Evolutionary conservation across 1,140 invertebrate species (phyloP), one percentile per base, ranked within the genome.

Genomic region (Trachymyrmex septentrionalis): DNA sequence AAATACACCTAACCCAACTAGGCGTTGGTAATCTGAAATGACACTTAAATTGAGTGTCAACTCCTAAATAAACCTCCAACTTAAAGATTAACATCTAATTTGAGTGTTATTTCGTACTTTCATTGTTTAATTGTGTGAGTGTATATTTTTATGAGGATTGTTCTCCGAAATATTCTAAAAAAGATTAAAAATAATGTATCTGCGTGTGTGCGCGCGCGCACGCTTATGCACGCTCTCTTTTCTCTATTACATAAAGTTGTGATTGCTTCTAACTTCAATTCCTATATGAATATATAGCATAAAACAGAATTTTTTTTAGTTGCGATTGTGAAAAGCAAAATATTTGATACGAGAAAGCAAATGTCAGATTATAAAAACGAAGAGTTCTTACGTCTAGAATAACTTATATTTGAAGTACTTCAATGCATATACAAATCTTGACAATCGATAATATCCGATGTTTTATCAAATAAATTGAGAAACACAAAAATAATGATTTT

Each of bases 291-390:
- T 19, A 59, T 53, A 48, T 24, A 48, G 19, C 12, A 48, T 61
- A 30, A 57, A 16, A n/a, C 27, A 71, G n/a, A 82, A 73, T 48
- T 19, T 21, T 72, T 82, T 73, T 82, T 30, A 10, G 38, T 82
- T 38, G 16, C 38, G n/a, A n/a, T 73, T 73, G 19, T 16, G 38
- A 53, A 82, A 61, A 59, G 24, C 12, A 69, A 72, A 50, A 73
- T 61, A 48, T 24, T 12, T 34, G 30, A 10, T 44, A 27, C 38
- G 67, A n/a, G 34, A 38, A 71, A 21, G 44, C 69, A 48, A 9
- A 44, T 50, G 48, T 57, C 80, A 44, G 44, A 87, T 89, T 80
- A 90, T 72, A 63, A 82, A 90, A 86, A 64, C 64, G 67, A 81
- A 90, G 87, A 90, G 21, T 85, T 88, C 16, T 53, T 34, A 82